Percentiles rank a stretch among this genome's conserved stretches.
phyloP scores from a whole-genome alignment of 2,888 invertebrate genomes.

The Gymnosoma rotundatum region DNA sequence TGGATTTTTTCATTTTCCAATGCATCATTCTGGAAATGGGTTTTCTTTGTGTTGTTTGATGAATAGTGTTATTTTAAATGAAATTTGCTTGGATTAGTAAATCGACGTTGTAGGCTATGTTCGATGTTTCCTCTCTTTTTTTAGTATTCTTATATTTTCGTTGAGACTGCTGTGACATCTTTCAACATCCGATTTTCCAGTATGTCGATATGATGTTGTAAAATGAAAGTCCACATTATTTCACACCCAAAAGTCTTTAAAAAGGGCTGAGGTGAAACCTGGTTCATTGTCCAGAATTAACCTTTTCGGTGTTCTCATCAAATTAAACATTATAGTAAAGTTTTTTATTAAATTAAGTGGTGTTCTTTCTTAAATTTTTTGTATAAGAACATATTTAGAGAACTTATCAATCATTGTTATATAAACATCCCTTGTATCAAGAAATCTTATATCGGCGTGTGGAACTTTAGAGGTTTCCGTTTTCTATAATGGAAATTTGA shows the following conservation, averaged over 20 bases:
- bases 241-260: neutral
- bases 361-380: constrained; percentile 4
- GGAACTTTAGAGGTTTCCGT: neutral
- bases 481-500: neutral
- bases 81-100: neutral
- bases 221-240: neutral
- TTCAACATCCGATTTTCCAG: neutral
- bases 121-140: neutral
- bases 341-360: neutral
- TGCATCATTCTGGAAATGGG: neutral
- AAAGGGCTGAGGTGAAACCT: neutral
- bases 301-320: constrained; percentile 2
- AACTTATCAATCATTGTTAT: constrained; percentile 1
- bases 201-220: neutral
- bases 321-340: constrained; percentile 10
- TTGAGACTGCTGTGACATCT: too few relatives aligned
- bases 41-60: neutral
- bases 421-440: neutral
- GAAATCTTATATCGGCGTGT: neutral
- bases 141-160: constrained; percentile 1
- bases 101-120: neutral
- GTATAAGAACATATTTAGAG: neutral
- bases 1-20: constrained; percentile 11
- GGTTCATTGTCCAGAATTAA: constrained; percentile 17
- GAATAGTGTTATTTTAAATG: neutral